phyloP scores from a whole-genome alignment of 2,888 invertebrate species.

The Rhamnusium bicolor region DNA sequence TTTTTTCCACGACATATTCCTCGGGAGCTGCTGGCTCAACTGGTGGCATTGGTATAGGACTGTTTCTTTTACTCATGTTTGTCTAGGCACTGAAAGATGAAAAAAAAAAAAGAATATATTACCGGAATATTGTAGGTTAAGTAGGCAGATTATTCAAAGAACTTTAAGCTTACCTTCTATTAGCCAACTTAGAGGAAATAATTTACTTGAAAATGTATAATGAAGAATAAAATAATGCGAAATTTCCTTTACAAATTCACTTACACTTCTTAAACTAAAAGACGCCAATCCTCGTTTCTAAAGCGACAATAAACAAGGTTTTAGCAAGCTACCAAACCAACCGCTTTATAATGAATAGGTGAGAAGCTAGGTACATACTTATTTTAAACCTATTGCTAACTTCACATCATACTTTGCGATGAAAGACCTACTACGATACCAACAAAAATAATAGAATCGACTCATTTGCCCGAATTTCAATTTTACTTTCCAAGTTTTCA shows the following conservation, averaged over 20 bases:
- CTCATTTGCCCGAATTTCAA: neutral
- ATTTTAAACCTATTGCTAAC: neutral
- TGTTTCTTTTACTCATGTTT: slow-evolving; percentile 59
- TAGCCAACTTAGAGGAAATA: neutral
- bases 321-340: neutral
- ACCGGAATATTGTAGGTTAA: slow-evolving; percentile 29
- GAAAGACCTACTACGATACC: neutral
- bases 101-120: neutral
- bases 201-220: neutral
- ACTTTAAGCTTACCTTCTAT: neutral
- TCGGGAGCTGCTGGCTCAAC: slow-evolving; percentile 77
- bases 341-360: neutral
- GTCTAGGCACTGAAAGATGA: neutral
- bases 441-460: neutral
- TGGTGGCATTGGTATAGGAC: slow-evolving; percentile 53
- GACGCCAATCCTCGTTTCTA: slow-evolving; percentile 1
- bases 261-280: slow-evolving; percentile 5
- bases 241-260: neutral
- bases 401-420: neutral
- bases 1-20: slow-evolving; percentile 93
- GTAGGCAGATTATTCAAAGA: neutral
- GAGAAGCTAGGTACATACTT: neutral
- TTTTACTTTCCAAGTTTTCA: neutral
- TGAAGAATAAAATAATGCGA: neutral
- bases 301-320: neutral